Base-by-base conservation (phyloP, 2,113 vertebrate genomes). In the Varanus salvator region DNA sequence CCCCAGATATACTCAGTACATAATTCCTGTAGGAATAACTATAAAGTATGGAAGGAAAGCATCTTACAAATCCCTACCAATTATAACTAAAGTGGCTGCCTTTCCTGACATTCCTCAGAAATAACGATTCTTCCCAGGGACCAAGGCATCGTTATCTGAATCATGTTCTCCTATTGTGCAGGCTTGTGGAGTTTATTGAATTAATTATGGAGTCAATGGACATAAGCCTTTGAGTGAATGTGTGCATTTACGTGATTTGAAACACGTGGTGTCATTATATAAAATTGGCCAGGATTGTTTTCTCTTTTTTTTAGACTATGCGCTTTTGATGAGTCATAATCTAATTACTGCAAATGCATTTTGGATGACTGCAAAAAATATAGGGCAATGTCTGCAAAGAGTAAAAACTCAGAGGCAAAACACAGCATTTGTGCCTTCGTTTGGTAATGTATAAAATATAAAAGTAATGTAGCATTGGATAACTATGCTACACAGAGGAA, bases 321-420 rank as follows among this genome's bases (percentile, higher is more conserved):
- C 4, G 17, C n/a, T 68, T 64, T 74, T 57, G 69, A 82, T 60
- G 15, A 83, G 57, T 83, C 69, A 84, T 60, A 38, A 88, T 88
- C 54, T 81, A 82, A 82, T 83, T 89, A 75, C 27, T 83, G 87
- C 44, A 89, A 74, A 75, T 64, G 75, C 52, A 83, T 48, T 82
- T 82, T 11, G 3, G n/a, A 88, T 88, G 34, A 88, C 34, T 48
- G 34, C 27, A 31, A 88, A 48, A 82, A 60, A 72, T 88, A 38
- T 69, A 71, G 44, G 50, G 29, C 50, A 82, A 23, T 72, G 27
- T 71, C 52, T 4, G 75, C 31, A 82, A 74, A 60, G 14, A 15
- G n/a, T 19, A 60, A 64, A 83, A 72, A 60, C 6, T 14, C 7
- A 34, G 9, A 52, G 25, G 69, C 21, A 23, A 74, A 57, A 86